These are phyloP conservation scores for Drosophila kokeensis DNA, from an alignment of 2,888 invertebrate genomes.

Conservation along the genomic window DNA sequence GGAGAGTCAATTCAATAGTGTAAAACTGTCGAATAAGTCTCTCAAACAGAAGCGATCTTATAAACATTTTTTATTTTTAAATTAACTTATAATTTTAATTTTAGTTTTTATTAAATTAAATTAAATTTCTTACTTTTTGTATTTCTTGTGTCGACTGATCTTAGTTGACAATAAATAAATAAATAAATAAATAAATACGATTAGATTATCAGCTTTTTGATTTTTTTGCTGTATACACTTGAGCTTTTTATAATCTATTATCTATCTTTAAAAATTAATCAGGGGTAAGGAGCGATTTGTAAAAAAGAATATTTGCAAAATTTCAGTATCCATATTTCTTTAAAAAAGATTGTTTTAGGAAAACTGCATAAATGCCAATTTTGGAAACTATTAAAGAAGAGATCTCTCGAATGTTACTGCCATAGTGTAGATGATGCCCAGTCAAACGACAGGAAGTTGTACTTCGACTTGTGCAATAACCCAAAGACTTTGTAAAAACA, in stretches of 20 bases:
- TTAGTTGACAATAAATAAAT: too few relatives aligned
- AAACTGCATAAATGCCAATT: neutral
- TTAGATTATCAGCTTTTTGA: neutral
- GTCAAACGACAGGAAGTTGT: conserved; percentile 64
- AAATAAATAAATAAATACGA: neutral
- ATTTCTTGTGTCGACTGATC: too few relatives aligned
- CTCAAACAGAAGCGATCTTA: too few relatives aligned
- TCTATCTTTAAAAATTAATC: neutral
- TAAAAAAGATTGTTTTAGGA: neutral
- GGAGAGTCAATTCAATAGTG: too few relatives aligned
- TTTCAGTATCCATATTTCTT: neutral
- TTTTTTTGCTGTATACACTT: neutral
- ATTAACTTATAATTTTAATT: too few relatives aligned
- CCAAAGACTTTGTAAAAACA: conserved; percentile 40
- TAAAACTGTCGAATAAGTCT: too few relatives aligned
- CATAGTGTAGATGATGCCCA: neutral
- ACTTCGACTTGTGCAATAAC: conserved; percentile 60
- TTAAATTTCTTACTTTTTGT: too few relatives aligned
- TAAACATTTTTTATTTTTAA: too few relatives aligned
- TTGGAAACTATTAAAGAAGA: neutral
- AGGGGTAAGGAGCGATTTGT: neutral
- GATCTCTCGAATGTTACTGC: neutral
- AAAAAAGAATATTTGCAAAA: neutral
- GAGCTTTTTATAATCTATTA: neutral
- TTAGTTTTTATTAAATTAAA: too few relatives aligned